Percentiles rank a stretch among this genome's conserved stretches.
These are phyloP conservation scores for Chelonia mydas DNA, from an alignment of 2,797 vertebrate genomes.

Conservation along the genomic window DNA sequence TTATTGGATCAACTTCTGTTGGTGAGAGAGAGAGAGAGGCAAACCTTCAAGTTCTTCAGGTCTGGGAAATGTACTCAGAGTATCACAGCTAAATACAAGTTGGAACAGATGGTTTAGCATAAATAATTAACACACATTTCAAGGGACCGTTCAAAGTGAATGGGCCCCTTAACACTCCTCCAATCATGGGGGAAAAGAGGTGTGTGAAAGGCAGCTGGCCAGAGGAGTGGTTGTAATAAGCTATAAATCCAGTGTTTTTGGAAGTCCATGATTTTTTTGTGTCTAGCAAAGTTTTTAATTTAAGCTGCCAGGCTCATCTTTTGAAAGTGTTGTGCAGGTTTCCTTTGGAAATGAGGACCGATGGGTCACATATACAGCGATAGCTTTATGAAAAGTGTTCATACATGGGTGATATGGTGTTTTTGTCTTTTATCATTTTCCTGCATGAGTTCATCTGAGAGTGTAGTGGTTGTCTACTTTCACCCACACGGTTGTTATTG, in stretches of 20 bases:
- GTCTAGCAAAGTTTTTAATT: background rate
- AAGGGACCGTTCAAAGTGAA: background rate
- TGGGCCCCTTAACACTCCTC: background rate
- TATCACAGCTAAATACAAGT: background rate
- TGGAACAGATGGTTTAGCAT: background rate
- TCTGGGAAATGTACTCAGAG: background rate
- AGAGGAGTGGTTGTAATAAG: background rate
- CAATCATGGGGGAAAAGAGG: background rate
- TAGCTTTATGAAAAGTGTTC: background rate
- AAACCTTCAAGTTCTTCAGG: background rate
- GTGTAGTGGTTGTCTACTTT: background rate
- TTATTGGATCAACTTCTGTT: background rate
- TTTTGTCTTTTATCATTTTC: background rate
- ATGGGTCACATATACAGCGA: background rate
- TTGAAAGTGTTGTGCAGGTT: background rate
- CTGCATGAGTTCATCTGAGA: background rate
- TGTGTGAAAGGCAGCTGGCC: background rate
- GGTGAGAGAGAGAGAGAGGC: background rate
- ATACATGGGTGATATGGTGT: background rate
- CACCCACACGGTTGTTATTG: background rate
- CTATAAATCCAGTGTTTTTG: background rate
- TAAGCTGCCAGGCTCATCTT: background rate
- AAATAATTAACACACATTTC: background rate
- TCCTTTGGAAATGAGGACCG: background rate
- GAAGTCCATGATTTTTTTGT: background rate